Evolutionary conservation across 2,797 vertebrate genomes (phyloP), one percentile per base, ranked within the genome.

Genomic region (Enteromius paludinosus): DNA sequence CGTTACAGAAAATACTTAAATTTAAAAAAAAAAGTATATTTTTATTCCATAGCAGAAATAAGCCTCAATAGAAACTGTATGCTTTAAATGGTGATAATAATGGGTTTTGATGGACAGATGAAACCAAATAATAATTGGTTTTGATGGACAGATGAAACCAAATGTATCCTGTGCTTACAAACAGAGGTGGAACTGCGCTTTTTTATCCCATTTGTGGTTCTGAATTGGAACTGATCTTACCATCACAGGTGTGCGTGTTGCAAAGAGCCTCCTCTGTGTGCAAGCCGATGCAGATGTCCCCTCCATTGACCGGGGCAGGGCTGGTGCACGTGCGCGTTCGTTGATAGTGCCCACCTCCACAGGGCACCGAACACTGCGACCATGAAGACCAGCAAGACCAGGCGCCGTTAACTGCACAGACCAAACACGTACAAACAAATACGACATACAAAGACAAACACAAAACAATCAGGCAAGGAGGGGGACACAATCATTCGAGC

Each of bases 321-420:
- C 94, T 97, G 92, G 93, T 97, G 87, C 98, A 99, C 85, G 97
- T 96, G 52, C 98, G 96, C 0, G 97, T 99, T 83, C 98, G 96
- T 86, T 99, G 98, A 87, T 99, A 98, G 90, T 99, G 98, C 15
- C 98, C 98, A 0, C 97, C 96, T 1, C 98, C 98, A 2, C 98
- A 99, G 15, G 96, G 96, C 78, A 96, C 97, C 0, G 98, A 99
- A 89, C 98, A 99, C 85, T 95, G 94, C 61, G 97, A 98, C 98
- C 98, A 99, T 0, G 97, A 91, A 0, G 97, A 98, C 98, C 98
- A 99, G 92, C 98, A 99, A 56, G 98, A 98, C 98, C 98, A 99
- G 0, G 96, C 95, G 0, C 98, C 97, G 61, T 95, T 96, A 49
- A 98, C 98, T 99, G 92, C 75, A 91, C 69, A 87, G 62, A 83